Conservation (phyloP, 1,140 invertebrate species). For the Macrocentrus cingulum region DNA sequence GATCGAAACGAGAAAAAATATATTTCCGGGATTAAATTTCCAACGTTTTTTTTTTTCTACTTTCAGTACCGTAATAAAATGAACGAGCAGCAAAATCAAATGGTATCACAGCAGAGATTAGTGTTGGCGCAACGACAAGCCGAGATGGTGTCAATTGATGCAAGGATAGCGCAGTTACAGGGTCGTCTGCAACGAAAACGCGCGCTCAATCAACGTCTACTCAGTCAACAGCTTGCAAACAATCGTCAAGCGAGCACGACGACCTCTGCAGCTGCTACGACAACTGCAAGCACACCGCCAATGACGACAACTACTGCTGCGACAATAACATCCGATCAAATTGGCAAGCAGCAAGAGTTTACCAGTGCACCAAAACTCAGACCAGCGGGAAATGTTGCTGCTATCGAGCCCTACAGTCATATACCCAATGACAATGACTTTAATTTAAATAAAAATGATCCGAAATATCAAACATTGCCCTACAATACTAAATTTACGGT, state of each 20-base stretch:
- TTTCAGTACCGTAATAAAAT: slow-evolving; percentile 91
- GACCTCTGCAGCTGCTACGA: slow-evolving; percentile 33
- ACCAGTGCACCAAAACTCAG: slow-evolving; percentile 55
- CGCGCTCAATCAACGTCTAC: slow-evolving; percentile 76
- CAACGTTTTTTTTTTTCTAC: neutral
- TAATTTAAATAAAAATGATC: slow-evolving; percentile 80
- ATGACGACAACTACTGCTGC: slow-evolving; percentile 12
- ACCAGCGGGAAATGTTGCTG: slow-evolving; percentile 74
- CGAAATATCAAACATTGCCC: slow-evolving; percentile 91
- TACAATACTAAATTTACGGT: slow-evolving; percentile 83
- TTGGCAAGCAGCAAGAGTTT: slow-evolving; percentile 43
- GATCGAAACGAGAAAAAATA: neutral
- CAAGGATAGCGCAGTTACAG: slow-evolving; percentile 89
- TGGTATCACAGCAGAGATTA: slow-evolving; percentile 83
- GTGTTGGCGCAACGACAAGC: slow-evolving; percentile 82
- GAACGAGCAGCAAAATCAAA: slow-evolving; percentile 89
- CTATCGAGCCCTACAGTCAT: slow-evolving; percentile 88
- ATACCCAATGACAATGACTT: slow-evolving; percentile 71
- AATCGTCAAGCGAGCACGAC: slow-evolving; percentile 41
- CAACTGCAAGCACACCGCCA: slow-evolving; percentile 14
- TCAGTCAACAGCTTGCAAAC: slow-evolving; percentile 70
- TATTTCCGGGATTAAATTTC: neutral
- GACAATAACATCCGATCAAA: slow-evolving; percentile 21
- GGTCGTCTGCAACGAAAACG: slow-evolving; percentile 85
- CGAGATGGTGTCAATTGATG: slow-evolving; percentile 88